Evolutionary conservation across 2,113 vertebrate genomes (phyloP).

Genomic region (Daboia siamensis): DNA sequence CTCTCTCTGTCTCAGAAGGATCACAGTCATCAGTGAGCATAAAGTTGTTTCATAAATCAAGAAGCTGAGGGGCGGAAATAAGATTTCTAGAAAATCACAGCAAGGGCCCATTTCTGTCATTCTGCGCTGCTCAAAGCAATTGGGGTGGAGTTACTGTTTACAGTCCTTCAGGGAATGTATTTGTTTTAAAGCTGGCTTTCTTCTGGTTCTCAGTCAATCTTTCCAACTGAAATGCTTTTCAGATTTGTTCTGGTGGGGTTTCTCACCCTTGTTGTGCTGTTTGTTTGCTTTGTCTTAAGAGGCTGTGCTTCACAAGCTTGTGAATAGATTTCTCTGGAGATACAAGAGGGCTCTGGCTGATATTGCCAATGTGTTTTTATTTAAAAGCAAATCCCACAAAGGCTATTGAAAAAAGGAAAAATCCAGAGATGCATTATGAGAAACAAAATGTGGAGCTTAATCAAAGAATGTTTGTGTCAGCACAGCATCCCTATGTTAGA

Average conservation of each 20-base stretch:
- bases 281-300: conserved; percentile 12
- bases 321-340: conserved; percentile 2
- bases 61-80: neutral
- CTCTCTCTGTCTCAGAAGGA: neutral
- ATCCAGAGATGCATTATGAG: neutral
- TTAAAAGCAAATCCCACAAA: neutral
- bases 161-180: neutral
- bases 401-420: neutral
- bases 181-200: conserved; percentile 19
- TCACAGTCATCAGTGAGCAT: neutral
- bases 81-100: neutral
- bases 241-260: neutral
- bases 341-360: neutral
- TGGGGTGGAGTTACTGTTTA: neutral
- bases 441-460: neutral
- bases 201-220: neutral
- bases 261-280: neutral
- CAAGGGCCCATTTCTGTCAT: neutral
- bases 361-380: neutral
- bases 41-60: neutral
- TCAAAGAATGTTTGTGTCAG: neutral
- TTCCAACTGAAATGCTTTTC: conserved; percentile 27
- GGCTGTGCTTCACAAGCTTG: neutral
- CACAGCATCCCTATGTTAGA: neutral
- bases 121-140: neutral